Evolutionary conservation across 2,113 vertebrate genomes (phyloP).

Genomic region (Todiramphus saurophagus): DNA sequence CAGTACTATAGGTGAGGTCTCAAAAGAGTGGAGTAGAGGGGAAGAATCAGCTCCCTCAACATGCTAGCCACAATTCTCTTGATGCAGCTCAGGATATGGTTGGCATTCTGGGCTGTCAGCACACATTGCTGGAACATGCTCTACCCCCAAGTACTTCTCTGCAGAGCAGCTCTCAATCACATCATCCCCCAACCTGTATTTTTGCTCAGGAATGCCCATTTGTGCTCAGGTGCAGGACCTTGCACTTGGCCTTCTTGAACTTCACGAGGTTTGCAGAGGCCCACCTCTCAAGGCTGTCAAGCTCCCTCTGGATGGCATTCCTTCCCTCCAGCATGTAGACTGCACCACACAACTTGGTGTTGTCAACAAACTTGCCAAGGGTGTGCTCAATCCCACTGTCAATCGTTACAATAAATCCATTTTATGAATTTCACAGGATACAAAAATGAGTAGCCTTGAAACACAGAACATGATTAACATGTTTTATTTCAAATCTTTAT

Average conservation of each 20-base stretch:
- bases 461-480: background rate
- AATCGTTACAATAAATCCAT: background rate
- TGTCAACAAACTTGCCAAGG: background rate
- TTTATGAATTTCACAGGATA: background rate
- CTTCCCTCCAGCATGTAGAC: background rate
- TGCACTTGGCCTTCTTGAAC: background rate
- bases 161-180: too few relatives aligned
- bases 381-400: background rate
- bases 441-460: background rate
- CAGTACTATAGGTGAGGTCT: too few relatives aligned
- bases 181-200: too few relatives aligned
- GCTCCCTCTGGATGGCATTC: background rate
- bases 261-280: background rate
- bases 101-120: too few relatives aligned
- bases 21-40: too few relatives aligned
- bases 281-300: background rate
- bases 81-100: background rate
- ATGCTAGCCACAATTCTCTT: background rate
- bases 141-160: too few relatives aligned
- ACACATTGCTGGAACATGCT: background rate
- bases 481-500: background rate
- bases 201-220: too few relatives aligned
- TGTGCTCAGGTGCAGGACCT: too few relatives aligned
- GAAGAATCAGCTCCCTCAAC: background rate
- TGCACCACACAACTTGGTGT: background rate